Percentiles rank a stretch among this genome's conserved stretches.
Conservation (phyloP, 2,888 invertebrate genomes). For the Nebria salina region DNA sequence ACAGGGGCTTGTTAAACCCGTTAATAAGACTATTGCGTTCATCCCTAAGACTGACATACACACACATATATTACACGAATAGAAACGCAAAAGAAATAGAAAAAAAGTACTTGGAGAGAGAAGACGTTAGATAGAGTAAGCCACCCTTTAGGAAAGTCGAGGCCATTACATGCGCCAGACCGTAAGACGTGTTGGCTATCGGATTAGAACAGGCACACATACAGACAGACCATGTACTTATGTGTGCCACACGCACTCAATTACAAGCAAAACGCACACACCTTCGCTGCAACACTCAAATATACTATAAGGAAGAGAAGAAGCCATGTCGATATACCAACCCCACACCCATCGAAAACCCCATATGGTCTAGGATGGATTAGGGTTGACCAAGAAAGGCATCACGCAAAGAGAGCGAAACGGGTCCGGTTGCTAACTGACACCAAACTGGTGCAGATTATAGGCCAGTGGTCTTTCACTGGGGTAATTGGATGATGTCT, state of each 20-base stretch:
- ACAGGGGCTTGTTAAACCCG: conserved; percentile 37
- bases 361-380: conserved; percentile 14
- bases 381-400: conserved; percentile 27
- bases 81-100: conserved; percentile 6
- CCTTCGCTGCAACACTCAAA: neutral
- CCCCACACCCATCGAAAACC: neutral
- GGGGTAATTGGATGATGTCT: conserved; percentile 45
- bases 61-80: neutral
- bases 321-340: conserved; percentile 9
- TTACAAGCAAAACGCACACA: neutral
- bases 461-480: conserved; percentile 42
- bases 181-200: conserved; percentile 29
- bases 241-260: neutral
- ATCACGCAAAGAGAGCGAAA: neutral
- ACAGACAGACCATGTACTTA: neutral
- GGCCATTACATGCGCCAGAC: conserved; percentile 33
- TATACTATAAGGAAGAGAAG: neutral
- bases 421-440: conserved; percentile 28
- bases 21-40: conserved; percentile 41
- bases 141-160: conserved; percentile 33
- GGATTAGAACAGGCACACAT: conserved; percentile 9
- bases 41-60: conserved; percentile 10
- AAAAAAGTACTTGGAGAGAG: conserved; percentile 6
- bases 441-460: conserved; percentile 42
- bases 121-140: conserved; percentile 25